Percentiles rank a stretch among this genome's conserved stretches.
Evolutionary conservation across 2,797 vertebrate genomes (phyloP).

Genomic region (Leuciscus waleckii): DNA sequence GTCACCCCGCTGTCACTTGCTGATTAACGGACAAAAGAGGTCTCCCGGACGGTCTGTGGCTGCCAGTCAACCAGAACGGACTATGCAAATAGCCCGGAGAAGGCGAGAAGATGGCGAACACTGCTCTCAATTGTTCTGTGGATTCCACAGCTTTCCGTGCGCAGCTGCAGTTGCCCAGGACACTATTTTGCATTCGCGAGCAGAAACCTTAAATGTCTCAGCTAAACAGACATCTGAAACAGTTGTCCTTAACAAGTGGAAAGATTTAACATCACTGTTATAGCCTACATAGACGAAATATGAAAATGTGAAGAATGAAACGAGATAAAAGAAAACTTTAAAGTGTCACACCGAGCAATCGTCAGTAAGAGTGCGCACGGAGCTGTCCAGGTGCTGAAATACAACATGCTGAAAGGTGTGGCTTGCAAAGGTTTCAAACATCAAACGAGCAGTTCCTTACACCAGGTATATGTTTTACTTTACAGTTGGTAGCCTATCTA

Average conservation of each 20-base stretch:
- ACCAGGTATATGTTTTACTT: neutral
- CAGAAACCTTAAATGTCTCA: slow-evolving; percentile 49
- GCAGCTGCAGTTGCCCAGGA: slow-evolving; percentile 78
- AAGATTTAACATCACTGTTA: neutral
- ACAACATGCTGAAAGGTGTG: slow-evolving; percentile 6
- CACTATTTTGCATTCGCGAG: slow-evolving; percentile 61
- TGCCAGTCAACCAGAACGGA: slow-evolving; percentile 86
- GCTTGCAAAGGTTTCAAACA: neutral
- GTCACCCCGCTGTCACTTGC: slow-evolving; percentile 80
- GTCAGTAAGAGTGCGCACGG: slow-evolving; percentile 20
- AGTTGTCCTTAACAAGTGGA: neutral
- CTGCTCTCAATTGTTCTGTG: slow-evolving; percentile 81
- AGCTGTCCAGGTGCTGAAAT: slow-evolving; percentile 71
- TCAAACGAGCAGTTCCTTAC: neutral
- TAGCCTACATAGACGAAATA: neutral
- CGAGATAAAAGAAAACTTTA: neutral
- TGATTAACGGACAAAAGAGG: slow-evolving; percentile 82
- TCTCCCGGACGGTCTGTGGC: slow-evolving; percentile 75
- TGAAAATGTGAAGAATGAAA: neutral
- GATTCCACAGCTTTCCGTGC: slow-evolving; percentile 77
- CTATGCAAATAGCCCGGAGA: slow-evolving; percentile 83
- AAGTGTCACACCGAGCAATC: neutral
- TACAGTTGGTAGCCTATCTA: neutral
- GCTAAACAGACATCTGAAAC: neutral
- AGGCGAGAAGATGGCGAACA: slow-evolving; percentile 80